Conservation (phyloP, 2,888 invertebrate genomes). For the Chloroclystis v-ata region DNA sequence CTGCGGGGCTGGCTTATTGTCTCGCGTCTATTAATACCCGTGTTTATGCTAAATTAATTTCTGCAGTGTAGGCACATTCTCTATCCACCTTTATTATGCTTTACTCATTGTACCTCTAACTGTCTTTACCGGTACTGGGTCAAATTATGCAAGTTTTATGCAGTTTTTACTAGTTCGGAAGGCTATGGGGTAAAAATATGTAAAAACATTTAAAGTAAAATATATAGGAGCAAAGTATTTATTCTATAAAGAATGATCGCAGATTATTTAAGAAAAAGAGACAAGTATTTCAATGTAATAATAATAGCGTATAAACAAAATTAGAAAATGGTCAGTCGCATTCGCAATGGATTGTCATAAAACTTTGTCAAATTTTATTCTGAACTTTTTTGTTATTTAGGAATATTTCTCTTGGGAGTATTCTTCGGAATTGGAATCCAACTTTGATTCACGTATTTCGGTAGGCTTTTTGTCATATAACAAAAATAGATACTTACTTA, state of each 20-base stretch:
- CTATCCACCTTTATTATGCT: slow-evolving; percentile 27
- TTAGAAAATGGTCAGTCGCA: background rate
- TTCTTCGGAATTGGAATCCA: slow-evolving; percentile 72
- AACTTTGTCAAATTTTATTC: slow-evolving; percentile 47
- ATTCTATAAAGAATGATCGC: too few relatives aligned
- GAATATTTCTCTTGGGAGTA: slow-evolving; percentile 65
- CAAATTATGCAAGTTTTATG: too few relatives aligned
- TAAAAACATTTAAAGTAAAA: too few relatives aligned
- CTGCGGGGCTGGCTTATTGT: slow-evolving; percentile 65
- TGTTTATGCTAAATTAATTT: slow-evolving; percentile 68
- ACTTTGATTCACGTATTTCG: slow-evolving; percentile 62
- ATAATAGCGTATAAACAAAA: too few relatives aligned
- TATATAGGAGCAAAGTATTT: too few relatives aligned
- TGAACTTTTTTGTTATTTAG: slow-evolving; percentile 68
- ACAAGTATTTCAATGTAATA: too few relatives aligned
- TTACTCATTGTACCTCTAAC: too few relatives aligned
- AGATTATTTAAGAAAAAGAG: too few relatives aligned
- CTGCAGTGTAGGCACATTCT: slow-evolving; percentile 40
- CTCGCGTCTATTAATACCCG: slow-evolving; percentile 70
- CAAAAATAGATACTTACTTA: too few relatives aligned
- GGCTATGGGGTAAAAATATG: too few relatives aligned
- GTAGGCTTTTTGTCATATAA: slow-evolving; percentile 12
- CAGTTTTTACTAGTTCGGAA: too few relatives aligned
- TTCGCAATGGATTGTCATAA: slow-evolving; percentile 1
- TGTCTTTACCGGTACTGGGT: background rate